Base-by-base conservation (phyloP, 2,888 invertebrate genomes). In the Cheilosia pagana region DNA sequence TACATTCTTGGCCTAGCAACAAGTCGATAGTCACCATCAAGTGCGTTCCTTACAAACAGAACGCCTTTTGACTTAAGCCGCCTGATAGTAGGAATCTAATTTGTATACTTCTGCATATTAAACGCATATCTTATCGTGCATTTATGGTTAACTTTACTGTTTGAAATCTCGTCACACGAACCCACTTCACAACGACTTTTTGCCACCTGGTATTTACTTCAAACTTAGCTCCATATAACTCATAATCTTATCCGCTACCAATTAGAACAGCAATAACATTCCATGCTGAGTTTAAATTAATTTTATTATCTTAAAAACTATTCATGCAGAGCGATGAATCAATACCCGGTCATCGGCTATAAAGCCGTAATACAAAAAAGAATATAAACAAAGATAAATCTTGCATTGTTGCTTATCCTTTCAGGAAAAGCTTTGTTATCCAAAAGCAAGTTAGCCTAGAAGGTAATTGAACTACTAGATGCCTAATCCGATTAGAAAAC, bases 401-500 rank as follows among this genome's bases (percentile, higher is more conserved):
- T 45, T 67, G 19, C 59, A 31, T 45, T 60, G 35, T 52, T 45
- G 48, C 50, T 76, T n/a, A 21, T 23, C 12, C 35, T 43, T 5
- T 78, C 12, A 74, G 28, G 63, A 35, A 57, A 35, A 83, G 68
- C 48, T 70, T 79, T 68, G 59, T 79, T 53, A 83, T 52, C 83
- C 79, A 74, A 83, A 75, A 83, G 14, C 50, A 65, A 41, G 74
- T 75, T 60, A 83, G 55, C 39, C 52, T 83, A 53, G 79, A 75
- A 8, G 79, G 74, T 71, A 83, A 79, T 79, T 75, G 63, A 65
- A 83, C 63, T 39, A 79, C 70, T 6, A 74, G 52, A 41, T 70
- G 74, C 52, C 79, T 83, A 39, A 79, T 59, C n/a, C 79, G 55
- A 63, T 79, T 74, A 63, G 79, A 75, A 75, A 79, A 59, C 41